phyloP scores from a whole-genome alignment of 2,113 vertebrate species.

The Tachuris rubrigastra region DNA sequence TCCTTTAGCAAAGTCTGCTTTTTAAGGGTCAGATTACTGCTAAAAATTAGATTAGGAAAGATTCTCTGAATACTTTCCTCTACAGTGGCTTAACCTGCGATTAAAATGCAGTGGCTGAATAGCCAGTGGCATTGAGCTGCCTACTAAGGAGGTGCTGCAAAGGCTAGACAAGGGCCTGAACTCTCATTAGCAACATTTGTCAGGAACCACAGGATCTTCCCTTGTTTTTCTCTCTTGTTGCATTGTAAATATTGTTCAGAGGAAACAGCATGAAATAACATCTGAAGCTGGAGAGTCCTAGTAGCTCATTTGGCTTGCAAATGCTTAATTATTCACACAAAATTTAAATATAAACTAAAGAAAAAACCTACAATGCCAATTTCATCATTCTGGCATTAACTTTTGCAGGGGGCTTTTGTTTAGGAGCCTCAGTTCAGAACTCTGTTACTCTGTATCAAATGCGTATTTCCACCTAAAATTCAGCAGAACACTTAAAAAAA shows the following conservation, averaged over 20 bases:
- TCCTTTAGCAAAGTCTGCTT: neutral
- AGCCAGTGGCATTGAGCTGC: neutral
- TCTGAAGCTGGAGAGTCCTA: neutral
- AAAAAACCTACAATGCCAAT: neutral
- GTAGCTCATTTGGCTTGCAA: conserved; percentile 34
- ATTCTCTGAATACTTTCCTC: neutral
- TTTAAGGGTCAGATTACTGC: neutral
- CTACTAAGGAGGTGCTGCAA: neutral
- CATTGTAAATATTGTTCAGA: conserved; percentile 39
- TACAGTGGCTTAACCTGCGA: neutral
- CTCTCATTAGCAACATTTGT: conserved; percentile 34
- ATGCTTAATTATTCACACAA: neutral
- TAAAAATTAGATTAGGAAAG: neutral
- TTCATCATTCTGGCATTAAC: neutral
- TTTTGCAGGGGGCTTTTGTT: neutral
- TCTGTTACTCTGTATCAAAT: neutral
- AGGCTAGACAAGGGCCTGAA: neutral
- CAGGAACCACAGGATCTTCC: neutral
- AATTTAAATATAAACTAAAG: neutral
- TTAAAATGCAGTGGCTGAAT: neutral
- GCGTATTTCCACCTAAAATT: neutral
- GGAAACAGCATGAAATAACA: neutral
- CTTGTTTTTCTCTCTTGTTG: neutral
- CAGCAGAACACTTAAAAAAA: neutral
- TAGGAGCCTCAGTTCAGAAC: neutral